Conservation (phyloP, 2,888 invertebrate genomes). For the Andrena hattorfiana region DNA sequence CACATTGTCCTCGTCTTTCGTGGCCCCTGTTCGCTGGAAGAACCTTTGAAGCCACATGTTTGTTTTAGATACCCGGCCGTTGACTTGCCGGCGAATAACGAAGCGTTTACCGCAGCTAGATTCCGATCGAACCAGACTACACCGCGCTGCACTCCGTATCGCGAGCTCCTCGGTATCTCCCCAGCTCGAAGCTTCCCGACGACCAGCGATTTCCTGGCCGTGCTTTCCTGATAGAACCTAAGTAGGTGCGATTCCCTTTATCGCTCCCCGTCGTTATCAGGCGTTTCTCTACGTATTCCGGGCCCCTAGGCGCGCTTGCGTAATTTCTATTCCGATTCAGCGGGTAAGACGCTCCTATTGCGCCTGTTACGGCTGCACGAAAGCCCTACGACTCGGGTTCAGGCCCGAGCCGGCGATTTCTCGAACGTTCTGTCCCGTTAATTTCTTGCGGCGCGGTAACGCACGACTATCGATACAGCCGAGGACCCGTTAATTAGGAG, state of each 20-base stretch:
- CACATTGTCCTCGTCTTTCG: slow-evolving; percentile 59
- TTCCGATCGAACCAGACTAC: slow-evolving; percentile 53
- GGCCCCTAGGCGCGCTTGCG: slow-evolving; percentile 3
- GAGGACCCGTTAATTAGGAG: neutral
- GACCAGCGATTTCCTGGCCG: slow-evolving; percentile 14
- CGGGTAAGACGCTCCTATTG: neutral
- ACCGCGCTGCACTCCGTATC: slow-evolving; percentile 34
- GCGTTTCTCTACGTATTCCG: slow-evolving; percentile 3
- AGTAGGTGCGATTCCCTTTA: slow-evolving; percentile 20
- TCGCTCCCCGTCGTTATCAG: slow-evolving; percentile 30
- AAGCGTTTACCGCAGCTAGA: slow-evolving; percentile 44
- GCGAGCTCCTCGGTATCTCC: slow-evolving; percentile 23
- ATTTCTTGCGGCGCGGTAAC: neutral
- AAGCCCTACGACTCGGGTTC: too few species aligned
- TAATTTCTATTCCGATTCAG: slow-evolving; percentile 16
- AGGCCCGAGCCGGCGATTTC: neutral
- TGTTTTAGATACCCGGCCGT: slow-evolving; percentile 83
- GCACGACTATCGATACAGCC: neutral
- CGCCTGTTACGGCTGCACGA: too few species aligned
- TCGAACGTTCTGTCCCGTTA: neutral
- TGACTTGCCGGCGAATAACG: slow-evolving; percentile 78
- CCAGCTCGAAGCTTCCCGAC: neutral
- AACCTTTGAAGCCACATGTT: slow-evolving; percentile 79
- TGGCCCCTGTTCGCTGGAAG: slow-evolving; percentile 57
- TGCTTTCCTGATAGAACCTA: slow-evolving; percentile 3